Evolutionary conservation across 2,797 vertebrate genomes (phyloP), one percentile per base, ranked within the genome.

Genomic region (Masticophis lateralis): DNA sequence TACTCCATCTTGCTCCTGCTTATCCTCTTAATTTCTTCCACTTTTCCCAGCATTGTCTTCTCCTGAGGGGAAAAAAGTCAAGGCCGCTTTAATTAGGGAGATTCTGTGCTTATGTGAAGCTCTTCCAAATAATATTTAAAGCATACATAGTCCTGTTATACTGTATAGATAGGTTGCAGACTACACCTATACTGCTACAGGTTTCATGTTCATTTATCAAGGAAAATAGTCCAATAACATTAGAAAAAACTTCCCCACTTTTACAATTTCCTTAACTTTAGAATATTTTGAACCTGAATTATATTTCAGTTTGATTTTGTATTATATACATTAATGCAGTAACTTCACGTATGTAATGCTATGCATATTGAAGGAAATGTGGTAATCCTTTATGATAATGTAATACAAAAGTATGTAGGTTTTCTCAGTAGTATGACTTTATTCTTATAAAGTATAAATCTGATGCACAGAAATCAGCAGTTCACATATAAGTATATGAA

Each of bases 401-500:
- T 25, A 66, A 59, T 55, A 69, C 22, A 37, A 87, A 93, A 59
- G 37, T n/a, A 25, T 61, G n/a, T 63, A 63, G 32, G 10, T 63
- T 60, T 90, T 60, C 9, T 27, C 4, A 25, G 60, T 51, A 0
- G 47, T 37, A 60, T 57, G 25, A 0, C 9, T 28, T n/a, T 13
- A 1, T 0, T n/a, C 3, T 3, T 43, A 18, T 43, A 37, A 37
- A 37, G 28, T n/a, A 28, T 14, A 2, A 0, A 2, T 61, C 88
- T 90, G 51, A 43, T 43, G 25, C 1, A 0, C 27, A 47, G 61
- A 91, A 87, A 60, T 0, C 0, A 27, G 47, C 11, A 27, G 9
- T 22, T 47, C 22, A 60, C 59, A 53, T 87, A 22, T 1, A 90
- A 0, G 4, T 0, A 0, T 43, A 2, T 27, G 37, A 28, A 11